Evolutionary conservation across 2,888 invertebrate species (phyloP).

Genomic region (Sipunculus nudus): DNA sequence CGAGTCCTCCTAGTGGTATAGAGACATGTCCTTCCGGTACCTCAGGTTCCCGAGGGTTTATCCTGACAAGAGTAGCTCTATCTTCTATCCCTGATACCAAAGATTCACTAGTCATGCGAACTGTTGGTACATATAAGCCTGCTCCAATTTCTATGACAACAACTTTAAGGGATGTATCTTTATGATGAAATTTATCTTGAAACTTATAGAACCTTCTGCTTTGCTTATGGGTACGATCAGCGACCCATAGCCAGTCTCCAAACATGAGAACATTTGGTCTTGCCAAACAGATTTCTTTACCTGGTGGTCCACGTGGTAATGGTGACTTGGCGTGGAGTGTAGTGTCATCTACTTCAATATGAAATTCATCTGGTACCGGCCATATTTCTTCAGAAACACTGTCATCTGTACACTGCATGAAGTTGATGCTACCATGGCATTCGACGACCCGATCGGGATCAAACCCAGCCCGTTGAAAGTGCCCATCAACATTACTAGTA

Average conservation of each 20-base stretch:
- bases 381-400: slow-evolving; percentile 12
- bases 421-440: slow-evolving; percentile 35
- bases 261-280: slow-evolving; percentile 38
- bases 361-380: slow-evolving; percentile 22
- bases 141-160: slow-evolving; percentile 33
- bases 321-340: slow-evolving; percentile 8
- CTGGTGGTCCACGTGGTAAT: slow-evolving; percentile 28
- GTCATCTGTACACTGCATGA: slow-evolving; percentile 23
- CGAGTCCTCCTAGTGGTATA: slow-evolving; percentile 17
- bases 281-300: slow-evolving; percentile 1
- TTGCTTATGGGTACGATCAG: slow-evolving; percentile 7
- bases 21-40: slow-evolving; percentile 18
- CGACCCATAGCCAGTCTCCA: slow-evolving; percentile 25
- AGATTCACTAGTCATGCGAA: slow-evolving; percentile 20
- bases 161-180: slow-evolving; percentile 11
- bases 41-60: slow-evolving; percentile 26
- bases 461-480: slow-evolving; percentile 39
- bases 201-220: slow-evolving; percentile 5
- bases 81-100: background rate
- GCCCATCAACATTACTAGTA: slow-evolving; percentile 41
- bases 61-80: slow-evolving; percentile 13
- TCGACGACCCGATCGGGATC: slow-evolving; percentile 24
- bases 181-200: no score
- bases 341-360: slow-evolving; percentile 16
- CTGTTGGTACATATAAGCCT: slow-evolving; percentile 33